phyloP scores from a whole-genome alignment of 2,888 invertebrate genomes.

The Thyatira batis region DNA sequence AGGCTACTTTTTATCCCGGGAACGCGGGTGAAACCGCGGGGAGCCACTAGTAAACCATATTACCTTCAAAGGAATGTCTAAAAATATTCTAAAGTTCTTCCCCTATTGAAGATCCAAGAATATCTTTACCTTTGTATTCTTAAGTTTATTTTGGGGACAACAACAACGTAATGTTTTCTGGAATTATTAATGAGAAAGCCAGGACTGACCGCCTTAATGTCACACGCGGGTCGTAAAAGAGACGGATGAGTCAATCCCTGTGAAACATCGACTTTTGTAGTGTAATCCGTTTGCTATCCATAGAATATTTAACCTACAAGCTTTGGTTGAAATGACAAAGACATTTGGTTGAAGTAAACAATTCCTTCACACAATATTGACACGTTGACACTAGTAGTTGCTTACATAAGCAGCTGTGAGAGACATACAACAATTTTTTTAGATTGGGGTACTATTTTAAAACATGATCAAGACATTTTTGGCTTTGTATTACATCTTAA shows the following conservation, averaged over 20 bases:
- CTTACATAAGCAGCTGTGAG: no score
- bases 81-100: background rate
- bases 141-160: background rate
- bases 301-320: background rate
- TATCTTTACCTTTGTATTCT: background rate
- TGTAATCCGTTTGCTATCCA: conserved; percentile 12
- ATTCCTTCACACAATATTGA: no score
- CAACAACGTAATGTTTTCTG: background rate
- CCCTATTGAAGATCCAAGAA: background rate
- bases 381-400: no score
- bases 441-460: no score
- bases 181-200: background rate
- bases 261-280: conserved; percentile 37
- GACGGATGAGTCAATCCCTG: conserved; percentile 52
- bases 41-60: no score
- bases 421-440: no score
- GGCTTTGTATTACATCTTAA: no score
- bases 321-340: background rate
- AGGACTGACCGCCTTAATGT: background rate
- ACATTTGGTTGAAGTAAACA: no score
- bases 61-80: no score
- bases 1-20: no score
- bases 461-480: no score
- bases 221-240: conserved; percentile 45
- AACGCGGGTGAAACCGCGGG: no score